phyloP scores from a whole-genome alignment of 2,797 vertebrate genomes.

The Notamacropus eugenii region DNA sequence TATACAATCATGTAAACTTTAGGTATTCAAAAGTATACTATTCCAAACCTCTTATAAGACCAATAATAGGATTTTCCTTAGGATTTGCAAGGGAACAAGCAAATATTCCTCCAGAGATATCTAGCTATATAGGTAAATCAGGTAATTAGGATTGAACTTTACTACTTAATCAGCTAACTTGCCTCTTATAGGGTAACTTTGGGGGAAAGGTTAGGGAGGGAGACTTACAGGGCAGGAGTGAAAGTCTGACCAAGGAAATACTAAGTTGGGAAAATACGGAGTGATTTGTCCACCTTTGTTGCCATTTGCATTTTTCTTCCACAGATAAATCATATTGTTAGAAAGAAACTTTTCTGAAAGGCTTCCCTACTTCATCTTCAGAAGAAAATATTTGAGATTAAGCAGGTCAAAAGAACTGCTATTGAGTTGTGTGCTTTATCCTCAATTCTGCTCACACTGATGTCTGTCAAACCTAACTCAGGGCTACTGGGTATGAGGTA shows the following conservation, averaged over 20 bases:
- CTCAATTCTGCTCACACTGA: neutral
- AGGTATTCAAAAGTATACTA: conserved; percentile 19
- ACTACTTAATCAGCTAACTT: conserved; percentile 8
- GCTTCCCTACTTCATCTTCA: conserved; percentile 8
- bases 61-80: conserved; percentile 2
- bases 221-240: neutral
- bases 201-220: neutral
- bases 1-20: neutral
- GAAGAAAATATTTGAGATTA: conserved; percentile 33
- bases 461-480: neutral
- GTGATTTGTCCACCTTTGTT: neutral
- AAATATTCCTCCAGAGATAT: neutral
- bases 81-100: conserved; percentile 11
- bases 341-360: neutral
- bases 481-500: neutral
- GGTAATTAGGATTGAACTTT: conserved; percentile 4
- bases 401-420: neutral
- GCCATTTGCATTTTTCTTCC: neutral
- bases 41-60: conserved; percentile 17
- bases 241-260: neutral
- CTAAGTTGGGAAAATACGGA: neutral
- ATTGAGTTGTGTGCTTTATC: neutral
- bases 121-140: conserved; percentile 2
- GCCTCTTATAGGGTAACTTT: neutral
- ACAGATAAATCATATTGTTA: neutral